Percentiles rank a stretch among this genome's conserved stretches.
Evolutionary conservation across 2,113 vertebrate genomes (phyloP).

Genomic region (Acrocephalus kingi): DNA sequence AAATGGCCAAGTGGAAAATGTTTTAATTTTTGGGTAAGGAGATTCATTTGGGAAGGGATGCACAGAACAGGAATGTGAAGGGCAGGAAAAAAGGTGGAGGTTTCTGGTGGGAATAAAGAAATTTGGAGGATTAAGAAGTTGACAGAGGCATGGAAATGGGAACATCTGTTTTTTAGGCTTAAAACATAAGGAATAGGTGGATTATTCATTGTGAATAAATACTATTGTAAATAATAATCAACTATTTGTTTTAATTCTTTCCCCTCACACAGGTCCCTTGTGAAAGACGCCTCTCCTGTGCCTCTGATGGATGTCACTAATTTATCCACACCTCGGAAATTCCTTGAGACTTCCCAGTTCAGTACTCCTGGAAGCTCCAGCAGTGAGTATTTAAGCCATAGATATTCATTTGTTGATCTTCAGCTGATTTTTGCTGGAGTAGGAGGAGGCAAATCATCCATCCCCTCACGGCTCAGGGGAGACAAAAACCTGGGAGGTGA

Average conservation of each 20-base stretch:
- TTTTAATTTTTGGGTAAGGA: not conserved
- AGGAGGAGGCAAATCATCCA: not conserved
- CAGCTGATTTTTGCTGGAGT: not conserved
- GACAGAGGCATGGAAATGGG: not conserved
- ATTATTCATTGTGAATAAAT: not conserved
- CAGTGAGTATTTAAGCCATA: slow-evolving; percentile 70
- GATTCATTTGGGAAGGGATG: not conserved
- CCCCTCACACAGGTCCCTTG: slow-evolving; percentile 70
- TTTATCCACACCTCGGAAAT: slow-evolving; percentile 89
- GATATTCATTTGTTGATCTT: not conserved
- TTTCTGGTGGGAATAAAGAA: not conserved
- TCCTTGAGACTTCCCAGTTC: slow-evolving; percentile 88
- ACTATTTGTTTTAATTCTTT: not conserved
- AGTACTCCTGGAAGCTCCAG: slow-evolving; percentile 78
- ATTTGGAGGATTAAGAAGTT: not conserved
- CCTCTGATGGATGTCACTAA: slow-evolving; percentile 87
- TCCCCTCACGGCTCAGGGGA: not conserved
- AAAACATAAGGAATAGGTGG: not conserved
- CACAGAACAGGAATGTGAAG: not conserved
- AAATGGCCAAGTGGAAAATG: not conserved
- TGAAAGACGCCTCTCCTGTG: slow-evolving; percentile 83
- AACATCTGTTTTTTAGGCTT: not conserved
- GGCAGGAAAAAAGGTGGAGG: not conserved
- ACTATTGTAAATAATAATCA: not conserved
- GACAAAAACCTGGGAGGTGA: not conserved